phyloP scores from a whole-genome alignment of 2,888 invertebrate genomes.

The Acleris literana region DNA sequence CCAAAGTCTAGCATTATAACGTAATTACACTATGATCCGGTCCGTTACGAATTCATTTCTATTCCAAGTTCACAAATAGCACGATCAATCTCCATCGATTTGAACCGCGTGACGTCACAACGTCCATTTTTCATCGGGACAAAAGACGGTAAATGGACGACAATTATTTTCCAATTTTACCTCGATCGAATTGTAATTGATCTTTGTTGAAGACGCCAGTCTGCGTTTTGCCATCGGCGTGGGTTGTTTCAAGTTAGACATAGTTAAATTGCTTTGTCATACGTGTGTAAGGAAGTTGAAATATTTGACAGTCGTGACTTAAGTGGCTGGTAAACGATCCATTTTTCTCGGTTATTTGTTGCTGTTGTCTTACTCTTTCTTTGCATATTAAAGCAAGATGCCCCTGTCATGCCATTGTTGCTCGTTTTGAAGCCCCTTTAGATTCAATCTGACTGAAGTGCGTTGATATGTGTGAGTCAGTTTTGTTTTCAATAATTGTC shows the following conservation, averaged over 20 bases:
- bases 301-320: no score
- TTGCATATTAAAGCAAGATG: no score
- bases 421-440: no score
- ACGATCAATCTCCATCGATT: conserved; percentile 41
- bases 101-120: conserved; percentile 59
- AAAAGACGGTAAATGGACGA: conserved; percentile 55
- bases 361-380: no score
- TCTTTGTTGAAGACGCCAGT: conserved; percentile 47
- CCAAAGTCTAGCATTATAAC: conserved; percentile 3
- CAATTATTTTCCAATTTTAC: conserved; percentile 71
- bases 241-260: conserved; percentile 34
- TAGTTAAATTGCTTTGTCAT: neutral
- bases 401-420: no score
- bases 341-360: no score
- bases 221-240: conserved; percentile 42
- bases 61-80: conserved; percentile 23
- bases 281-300: no score
- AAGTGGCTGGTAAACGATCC: no score
- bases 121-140: conserved; percentile 67
- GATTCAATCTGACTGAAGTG: no score
- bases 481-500: neutral
- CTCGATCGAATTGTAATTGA: conserved; percentile 55
- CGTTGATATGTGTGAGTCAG: no score
- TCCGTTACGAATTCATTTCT: conserved; percentile 20
- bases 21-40: conserved; percentile 4